A percentile compares a stretch with the other conserved stretches of the same genome.
Conservation (phyloP, 2,113 vertebrate genomes). For the Picathartes gymnocephalus region DNA sequence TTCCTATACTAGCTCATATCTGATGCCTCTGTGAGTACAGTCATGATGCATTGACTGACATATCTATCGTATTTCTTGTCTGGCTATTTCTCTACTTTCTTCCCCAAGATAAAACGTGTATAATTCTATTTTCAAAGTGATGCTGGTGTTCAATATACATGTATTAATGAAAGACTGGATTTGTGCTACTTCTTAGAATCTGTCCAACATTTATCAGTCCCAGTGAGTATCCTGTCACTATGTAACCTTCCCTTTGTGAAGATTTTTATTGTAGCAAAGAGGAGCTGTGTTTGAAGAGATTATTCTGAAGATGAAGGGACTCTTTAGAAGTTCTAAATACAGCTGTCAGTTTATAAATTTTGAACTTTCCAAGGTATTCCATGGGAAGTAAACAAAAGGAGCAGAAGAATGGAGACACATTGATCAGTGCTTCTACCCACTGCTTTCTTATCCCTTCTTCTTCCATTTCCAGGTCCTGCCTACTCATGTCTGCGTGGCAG, state of each 20-base stretch:
- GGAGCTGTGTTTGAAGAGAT: not conserved
- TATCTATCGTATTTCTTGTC: not conserved
- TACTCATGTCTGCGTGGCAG: not conserved
- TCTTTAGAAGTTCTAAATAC: not conserved
- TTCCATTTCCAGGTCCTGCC: not conserved
- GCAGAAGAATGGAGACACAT: not conserved
- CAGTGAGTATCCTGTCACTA: not conserved
- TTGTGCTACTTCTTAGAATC: not conserved
- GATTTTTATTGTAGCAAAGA: not conserved
- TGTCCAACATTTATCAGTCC: not conserved
- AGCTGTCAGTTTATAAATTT: not conserved
- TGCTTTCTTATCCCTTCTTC: not conserved
- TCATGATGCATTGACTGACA: not conserved
- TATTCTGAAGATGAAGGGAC: not conserved
- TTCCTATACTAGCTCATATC: not conserved
- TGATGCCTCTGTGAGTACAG: not conserved
- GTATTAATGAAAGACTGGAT: not conserved
- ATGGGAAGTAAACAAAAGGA: not conserved
- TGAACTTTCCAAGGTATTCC: not conserved
- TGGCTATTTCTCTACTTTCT: not conserved
- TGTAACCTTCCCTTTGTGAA: not conserved
- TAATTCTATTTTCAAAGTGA: not conserved
- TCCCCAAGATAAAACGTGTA: not conserved
- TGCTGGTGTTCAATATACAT: not conserved
- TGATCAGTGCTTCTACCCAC: not conserved